These are phyloP conservation scores for Echinarachnius parma DNA, from an alignment of 53 echinoderm and acorn worm genomes.

Conservation along the genomic window DNA sequence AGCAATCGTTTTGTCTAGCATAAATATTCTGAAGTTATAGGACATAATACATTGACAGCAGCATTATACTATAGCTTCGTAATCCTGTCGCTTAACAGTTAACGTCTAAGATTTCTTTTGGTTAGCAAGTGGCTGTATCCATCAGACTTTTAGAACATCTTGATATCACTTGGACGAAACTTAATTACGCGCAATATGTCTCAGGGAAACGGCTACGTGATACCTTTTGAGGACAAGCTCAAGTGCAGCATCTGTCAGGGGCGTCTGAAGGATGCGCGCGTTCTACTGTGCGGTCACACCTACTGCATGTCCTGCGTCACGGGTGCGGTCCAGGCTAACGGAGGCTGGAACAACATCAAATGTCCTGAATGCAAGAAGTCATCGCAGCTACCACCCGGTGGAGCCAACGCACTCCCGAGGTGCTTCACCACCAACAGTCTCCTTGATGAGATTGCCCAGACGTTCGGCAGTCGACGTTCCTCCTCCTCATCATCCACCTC, in stretches of 20 bases:
- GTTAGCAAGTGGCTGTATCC: no score
- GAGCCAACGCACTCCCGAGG: constrained; percentile 2
- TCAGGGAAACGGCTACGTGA: constrained; percentile 20
- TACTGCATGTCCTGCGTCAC: not conserved
- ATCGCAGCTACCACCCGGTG: not conserved
- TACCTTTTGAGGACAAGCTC: constrained; percentile 33
- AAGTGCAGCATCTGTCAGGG: constrained; percentile 27
- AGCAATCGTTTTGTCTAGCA: no score
- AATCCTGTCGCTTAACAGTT: no score
- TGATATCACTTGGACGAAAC: no score
- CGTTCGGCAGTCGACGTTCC: not conserved
- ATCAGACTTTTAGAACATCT: no score
- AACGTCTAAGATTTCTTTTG: no score
- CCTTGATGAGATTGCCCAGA: constrained; percentile 34
- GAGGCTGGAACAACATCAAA: constrained; percentile 1
- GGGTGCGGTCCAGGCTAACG: not conserved
- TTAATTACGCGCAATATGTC: no score
- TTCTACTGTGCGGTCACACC: not conserved
- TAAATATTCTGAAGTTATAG: no score
- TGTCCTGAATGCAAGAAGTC: constrained; percentile 28
- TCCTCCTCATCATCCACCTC: not conserved
- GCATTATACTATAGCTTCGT: no score
- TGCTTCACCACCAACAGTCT: constrained; percentile 27
- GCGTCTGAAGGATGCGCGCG: not conserved
- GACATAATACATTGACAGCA: no score